Conservation (phyloP, 1,140 invertebrate species). For the Camponotus vicinus region DNA sequence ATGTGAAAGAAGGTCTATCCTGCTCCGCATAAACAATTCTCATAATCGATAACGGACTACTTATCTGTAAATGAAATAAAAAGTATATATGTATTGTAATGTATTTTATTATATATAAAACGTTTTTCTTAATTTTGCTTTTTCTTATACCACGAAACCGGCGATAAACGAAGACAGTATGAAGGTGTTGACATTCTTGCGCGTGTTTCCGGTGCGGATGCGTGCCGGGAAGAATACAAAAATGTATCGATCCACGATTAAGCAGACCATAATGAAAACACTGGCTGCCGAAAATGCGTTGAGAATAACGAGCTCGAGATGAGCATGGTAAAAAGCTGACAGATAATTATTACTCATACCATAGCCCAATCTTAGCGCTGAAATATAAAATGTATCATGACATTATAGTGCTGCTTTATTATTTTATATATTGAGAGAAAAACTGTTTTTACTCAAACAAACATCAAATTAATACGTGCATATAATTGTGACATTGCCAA, state of each 20-base stretch:
- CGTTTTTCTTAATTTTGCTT: not conserved
- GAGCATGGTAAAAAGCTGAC: constrained; percentile 65
- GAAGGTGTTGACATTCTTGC: constrained; percentile 52
- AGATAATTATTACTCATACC: constrained; percentile 65
- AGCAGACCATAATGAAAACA: constrained; percentile 67
- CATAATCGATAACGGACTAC: constrained; percentile 59
- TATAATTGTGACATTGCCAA: not conserved
- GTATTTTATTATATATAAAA: not conserved
- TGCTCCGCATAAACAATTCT: constrained; percentile 57
- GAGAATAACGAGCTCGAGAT: constrained; percentile 61
- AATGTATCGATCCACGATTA: constrained; percentile 68
- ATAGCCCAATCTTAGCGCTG: constrained; percentile 62
- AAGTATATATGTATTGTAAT: not conserved
- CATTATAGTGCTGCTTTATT: not conserved
- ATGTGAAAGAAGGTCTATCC: constrained; percentile 21
- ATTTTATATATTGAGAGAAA: not conserved
- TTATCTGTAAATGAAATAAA: constrained; percentile 43
- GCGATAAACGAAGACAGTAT: constrained; percentile 64
- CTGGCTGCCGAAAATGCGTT: constrained; percentile 61
- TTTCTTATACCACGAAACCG: constrained; percentile 62
- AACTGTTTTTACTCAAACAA: not conserved
- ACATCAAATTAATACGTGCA: not conserved
- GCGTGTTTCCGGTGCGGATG: constrained; percentile 64
- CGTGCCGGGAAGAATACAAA: constrained; percentile 67
- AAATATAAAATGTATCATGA: constrained; percentile 39